phyloP scores from a whole-genome alignment of 2,113 vertebrate genomes.

The Pollimyrus isidori region DNA sequence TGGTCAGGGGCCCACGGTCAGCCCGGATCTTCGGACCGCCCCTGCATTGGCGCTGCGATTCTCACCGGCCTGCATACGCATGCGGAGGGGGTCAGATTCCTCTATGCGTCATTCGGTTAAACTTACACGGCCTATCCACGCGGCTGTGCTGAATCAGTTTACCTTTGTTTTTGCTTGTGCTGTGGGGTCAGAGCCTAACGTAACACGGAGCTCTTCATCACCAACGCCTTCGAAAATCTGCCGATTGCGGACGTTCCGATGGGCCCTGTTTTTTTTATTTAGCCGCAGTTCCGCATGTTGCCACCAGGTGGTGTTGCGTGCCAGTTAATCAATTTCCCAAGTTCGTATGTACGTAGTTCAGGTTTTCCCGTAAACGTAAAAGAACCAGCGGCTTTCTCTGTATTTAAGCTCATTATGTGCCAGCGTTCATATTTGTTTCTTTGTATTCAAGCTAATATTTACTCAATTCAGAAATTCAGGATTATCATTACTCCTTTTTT shows the following conservation, averaged over 20 bases:
- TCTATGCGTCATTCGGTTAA: background rate
- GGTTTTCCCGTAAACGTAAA: background rate
- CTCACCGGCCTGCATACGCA: background rate
- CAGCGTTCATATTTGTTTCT: background rate
- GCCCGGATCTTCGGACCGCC: background rate
- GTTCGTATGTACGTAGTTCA: background rate
- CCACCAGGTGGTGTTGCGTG: background rate
- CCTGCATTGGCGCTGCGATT: background rate
- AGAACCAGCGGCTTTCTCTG: background rate
- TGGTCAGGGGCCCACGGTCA: background rate
- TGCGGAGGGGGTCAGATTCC: background rate
- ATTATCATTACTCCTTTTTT: background rate
- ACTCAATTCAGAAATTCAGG: background rate
- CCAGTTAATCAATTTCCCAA: background rate
- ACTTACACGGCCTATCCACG: background rate
- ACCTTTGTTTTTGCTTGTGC: no score
- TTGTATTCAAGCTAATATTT: background rate
- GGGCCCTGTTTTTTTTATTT: background rate
- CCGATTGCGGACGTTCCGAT: background rate
- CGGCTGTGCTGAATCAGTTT: background rate
- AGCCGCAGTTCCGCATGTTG: background rate
- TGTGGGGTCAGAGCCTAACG: background rate
- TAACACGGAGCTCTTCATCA: background rate
- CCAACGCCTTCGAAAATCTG: background rate
- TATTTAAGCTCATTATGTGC: background rate